phyloP scores from a whole-genome alignment of 2,888 invertebrate species.

The Spatulosminthurus flaviceps region DNA sequence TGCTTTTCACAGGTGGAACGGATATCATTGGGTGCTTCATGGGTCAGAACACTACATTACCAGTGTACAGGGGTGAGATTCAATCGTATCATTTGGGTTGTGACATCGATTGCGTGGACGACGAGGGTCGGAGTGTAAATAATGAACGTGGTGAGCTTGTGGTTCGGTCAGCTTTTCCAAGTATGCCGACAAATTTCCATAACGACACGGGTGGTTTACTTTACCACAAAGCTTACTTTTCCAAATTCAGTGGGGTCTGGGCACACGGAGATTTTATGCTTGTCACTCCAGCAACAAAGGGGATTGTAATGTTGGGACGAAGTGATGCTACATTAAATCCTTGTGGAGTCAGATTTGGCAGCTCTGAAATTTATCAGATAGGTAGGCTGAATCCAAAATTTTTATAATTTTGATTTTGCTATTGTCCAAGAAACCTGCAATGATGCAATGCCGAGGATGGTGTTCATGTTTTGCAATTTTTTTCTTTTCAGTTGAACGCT shows the following conservation, averaged over 20 bases:
- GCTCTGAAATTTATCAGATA: slow-evolving; percentile 71
- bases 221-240: slow-evolving; percentile 69
- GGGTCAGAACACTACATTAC: slow-evolving; percentile 69
- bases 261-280: slow-evolving; percentile 71
- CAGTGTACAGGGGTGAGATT: slow-evolving; percentile 70
- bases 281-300: slow-evolving; percentile 68
- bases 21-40: slow-evolving; percentile 72
- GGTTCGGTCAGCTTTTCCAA: slow-evolving; percentile 70
- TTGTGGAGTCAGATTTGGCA: slow-evolving; percentile 71
- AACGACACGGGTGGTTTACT: slow-evolving; percentile 67
- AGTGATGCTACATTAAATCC: slow-evolving; percentile 72
- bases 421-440: no score
- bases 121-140: slow-evolving; percentile 67
- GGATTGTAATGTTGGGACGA: slow-evolving; percentile 71
- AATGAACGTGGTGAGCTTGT: slow-evolving; percentile 70
- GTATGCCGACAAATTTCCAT: slow-evolving; percentile 71
- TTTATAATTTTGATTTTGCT: no score
- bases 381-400: slow-evolving; percentile 65
- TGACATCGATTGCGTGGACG: slow-evolving; percentile 68
- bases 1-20: slow-evolving; percentile 68
- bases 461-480: no score
- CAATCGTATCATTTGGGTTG: slow-evolving; percentile 70
- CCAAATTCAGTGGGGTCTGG: slow-evolving; percentile 69
- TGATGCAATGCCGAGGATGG: no score
- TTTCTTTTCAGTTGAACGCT: slow-evolving; percentile 67